Evolutionary conservation across 2,113 vertebrate species (phyloP).

Genomic region (Gila orcuttii): DNA sequence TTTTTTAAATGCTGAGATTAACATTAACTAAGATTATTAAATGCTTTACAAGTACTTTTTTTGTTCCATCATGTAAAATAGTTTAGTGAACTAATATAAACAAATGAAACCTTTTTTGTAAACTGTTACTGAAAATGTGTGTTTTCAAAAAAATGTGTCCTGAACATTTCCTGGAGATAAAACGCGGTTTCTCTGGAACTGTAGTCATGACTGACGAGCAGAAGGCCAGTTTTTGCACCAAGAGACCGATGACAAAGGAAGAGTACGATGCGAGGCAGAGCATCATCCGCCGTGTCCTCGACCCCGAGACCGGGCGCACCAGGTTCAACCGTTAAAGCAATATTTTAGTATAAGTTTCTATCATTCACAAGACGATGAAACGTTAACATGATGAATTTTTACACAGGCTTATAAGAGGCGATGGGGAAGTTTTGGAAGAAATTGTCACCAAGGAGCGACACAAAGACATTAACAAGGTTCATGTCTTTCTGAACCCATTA

Average conservation of each 20-base stretch:
- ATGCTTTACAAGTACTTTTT: no score
- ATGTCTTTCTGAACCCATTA: background rate
- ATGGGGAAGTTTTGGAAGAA: slow-evolving; percentile 94
- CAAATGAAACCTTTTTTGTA: no score
- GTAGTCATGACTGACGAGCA: slow-evolving; percentile 94
- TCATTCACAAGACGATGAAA: background rate
- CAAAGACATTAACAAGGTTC: slow-evolving; percentile 95
- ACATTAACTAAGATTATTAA: no score
- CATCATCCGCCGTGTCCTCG: slow-evolving; percentile 87
- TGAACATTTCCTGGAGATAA: no score
- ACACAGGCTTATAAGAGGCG: slow-evolving; percentile 91
- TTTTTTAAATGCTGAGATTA: no score
- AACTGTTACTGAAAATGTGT: no score
- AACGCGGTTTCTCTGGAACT: background rate
- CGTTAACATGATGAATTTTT: background rate
- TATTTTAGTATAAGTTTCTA: background rate
- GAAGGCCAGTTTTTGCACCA: slow-evolving; percentile 90
- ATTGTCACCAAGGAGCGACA: slow-evolving; percentile 92
- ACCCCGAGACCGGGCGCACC: slow-evolving; percentile 89
- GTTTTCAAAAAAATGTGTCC: background rate
- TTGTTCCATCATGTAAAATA: no score
- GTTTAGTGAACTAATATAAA: no score
- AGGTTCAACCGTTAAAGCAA: slow-evolving; percentile 72
- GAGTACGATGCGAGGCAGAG: slow-evolving; percentile 95
- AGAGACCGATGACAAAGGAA: slow-evolving; percentile 95